A percentile compares a stretch with the other conserved stretches of the same genome.
phyloP scores from a whole-genome alignment of 1,140 invertebrate genomes.

The Drosophila orena region DNA sequence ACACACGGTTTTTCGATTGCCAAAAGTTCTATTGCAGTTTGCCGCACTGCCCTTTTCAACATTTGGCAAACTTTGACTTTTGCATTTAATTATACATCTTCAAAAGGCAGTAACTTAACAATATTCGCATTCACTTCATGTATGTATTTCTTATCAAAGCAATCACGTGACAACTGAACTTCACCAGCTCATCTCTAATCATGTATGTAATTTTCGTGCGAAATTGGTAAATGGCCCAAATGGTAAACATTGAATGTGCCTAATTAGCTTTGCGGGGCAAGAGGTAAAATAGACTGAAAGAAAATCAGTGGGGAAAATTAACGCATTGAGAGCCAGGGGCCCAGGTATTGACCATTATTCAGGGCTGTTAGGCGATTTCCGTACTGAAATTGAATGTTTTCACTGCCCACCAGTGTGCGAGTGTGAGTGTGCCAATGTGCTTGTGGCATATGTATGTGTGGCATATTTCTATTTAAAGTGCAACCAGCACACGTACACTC shows the following conservation, averaged over 20 bases:
- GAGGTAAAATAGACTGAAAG: background rate
- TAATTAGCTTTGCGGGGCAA: conserved; percentile 7
- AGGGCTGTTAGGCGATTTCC: conserved; percentile 71
- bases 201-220: background rate
- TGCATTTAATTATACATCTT: no score
- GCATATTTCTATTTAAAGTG: conserved; percentile 56
- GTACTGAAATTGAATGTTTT: conserved; percentile 71
- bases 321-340: background rate
- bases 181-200: background rate
- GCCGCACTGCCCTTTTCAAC: no score
- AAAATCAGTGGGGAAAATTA: background rate
- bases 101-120: no score
- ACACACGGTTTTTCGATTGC: no score
- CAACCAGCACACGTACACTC: conserved; percentile 10
- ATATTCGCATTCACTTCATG: no score
- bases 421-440: conserved; percentile 29
- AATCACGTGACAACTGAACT: background rate
- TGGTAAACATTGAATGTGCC: background rate
- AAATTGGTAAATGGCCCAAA: background rate
- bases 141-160: no score
- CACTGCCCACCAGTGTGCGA: conserved; percentile 7
- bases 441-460: conserved; percentile 10
- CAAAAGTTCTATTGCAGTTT: no score
- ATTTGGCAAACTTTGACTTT: no score
- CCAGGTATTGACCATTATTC: conserved; percentile 56